Conservation (phyloP, 2,888 invertebrate species). For the Tribolium freemani region DNA sequence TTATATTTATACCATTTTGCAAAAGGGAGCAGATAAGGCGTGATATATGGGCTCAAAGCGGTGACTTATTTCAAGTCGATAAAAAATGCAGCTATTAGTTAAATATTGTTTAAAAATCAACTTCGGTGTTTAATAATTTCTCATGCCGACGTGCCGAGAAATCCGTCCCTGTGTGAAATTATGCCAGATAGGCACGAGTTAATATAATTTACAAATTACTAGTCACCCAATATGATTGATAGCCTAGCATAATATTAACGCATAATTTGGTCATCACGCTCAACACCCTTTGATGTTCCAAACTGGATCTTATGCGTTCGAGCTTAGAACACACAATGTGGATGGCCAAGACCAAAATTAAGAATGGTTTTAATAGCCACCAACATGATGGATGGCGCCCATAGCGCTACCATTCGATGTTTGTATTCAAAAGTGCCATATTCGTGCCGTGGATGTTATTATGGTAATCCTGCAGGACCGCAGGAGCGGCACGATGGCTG, state of each 20-base stretch:
- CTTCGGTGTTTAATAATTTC: neutral
- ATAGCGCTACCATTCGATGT: conserved; percentile 33
- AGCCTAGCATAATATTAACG: conserved; percentile 36
- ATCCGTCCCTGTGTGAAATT: neutral
- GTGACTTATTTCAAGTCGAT: neutral
- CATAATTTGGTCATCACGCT: conserved; percentile 39
- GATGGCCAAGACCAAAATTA: conserved; percentile 40
- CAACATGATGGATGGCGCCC: conserved; percentile 31
- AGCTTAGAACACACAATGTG: conserved; percentile 25
- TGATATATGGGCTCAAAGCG: neutral
- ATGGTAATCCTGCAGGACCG: conserved; percentile 35
- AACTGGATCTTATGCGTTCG: conserved; percentile 26
- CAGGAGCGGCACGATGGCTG: conserved; percentile 39
- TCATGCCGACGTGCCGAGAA: neutral
- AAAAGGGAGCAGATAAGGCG: neutral
- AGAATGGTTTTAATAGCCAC: conserved; percentile 25
- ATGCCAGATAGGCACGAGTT: conserved; percentile 36
- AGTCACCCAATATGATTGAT: conserved; percentile 43
- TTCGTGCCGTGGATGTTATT: conserved; percentile 40
- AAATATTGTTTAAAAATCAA: no score
- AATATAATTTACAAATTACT: conserved; percentile 41
- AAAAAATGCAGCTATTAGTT: no score
- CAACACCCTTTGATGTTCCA: conserved; percentile 32
- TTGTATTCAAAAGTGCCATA: conserved; percentile 42
- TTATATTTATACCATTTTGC: neutral